Conservation (phyloP, 1,140 invertebrate genomes). For the Achatina immaculata region DNA sequence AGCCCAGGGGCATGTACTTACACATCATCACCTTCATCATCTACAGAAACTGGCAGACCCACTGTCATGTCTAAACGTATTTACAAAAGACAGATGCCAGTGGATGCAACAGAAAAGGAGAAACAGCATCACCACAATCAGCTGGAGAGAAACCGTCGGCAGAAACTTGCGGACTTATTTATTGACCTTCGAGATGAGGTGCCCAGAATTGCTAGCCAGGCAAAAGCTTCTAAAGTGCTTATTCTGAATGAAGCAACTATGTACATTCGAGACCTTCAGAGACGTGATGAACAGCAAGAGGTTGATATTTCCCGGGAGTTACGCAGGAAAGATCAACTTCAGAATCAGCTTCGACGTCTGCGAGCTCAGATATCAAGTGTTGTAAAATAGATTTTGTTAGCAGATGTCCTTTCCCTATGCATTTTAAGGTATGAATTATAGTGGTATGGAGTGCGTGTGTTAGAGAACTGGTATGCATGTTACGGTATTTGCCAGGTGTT, state of each 20-base stretch:
- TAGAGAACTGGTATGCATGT: neutral
- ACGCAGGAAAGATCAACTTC: slow-evolving; percentile 1
- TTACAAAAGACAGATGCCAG: slow-evolving; percentile 9
- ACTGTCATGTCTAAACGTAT: slow-evolving; percentile 27
- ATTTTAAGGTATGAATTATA: neutral
- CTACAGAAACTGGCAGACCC: slow-evolving; percentile 32
- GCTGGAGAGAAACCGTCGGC: slow-evolving; percentile 32
- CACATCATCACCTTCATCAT: neutral
- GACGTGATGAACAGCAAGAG: slow-evolving; percentile 20
- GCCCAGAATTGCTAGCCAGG: slow-evolving; percentile 15
- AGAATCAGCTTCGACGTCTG: slow-evolving; percentile 19
- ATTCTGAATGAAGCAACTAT: slow-evolving; percentile 31
- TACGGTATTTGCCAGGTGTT: neutral
- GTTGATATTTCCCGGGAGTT: slow-evolving; percentile 18
- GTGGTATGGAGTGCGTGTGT: neutral
- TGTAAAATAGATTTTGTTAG: neutral
- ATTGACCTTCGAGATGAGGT: slow-evolving; percentile 32
- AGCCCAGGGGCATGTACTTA: slow-evolving; percentile 19
- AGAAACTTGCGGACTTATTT: slow-evolving; percentile 39
- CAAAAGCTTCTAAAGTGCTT: slow-evolving; percentile 34
- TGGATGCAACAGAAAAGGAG: slow-evolving; percentile 31
- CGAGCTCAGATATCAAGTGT: slow-evolving; percentile 15
- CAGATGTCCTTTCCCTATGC: neutral
- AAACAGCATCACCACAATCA: slow-evolving; percentile 40
- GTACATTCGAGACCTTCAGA: slow-evolving; percentile 31